phyloP scores from a whole-genome alignment of 2,797 vertebrate species.

The Onychomys leucogaster region DNA sequence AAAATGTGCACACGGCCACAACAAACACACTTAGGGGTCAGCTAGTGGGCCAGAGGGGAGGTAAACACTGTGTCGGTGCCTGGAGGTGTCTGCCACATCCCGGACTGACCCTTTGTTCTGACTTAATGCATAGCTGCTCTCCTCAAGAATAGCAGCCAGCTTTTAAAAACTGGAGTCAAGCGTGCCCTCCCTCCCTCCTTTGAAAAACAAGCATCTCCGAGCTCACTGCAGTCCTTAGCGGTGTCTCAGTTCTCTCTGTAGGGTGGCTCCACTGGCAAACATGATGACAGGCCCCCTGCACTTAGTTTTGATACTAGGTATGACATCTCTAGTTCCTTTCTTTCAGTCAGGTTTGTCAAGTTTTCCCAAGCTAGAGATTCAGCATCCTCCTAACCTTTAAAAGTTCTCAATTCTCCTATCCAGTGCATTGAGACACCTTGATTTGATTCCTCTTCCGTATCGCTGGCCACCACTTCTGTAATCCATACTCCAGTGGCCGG shows the following conservation, averaged over 20 bases:
- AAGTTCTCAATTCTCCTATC: neutral
- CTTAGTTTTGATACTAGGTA: neutral
- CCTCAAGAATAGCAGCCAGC: neutral
- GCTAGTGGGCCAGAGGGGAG: too few species aligned
- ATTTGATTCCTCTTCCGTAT: neutral
- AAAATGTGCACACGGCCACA: neutral
- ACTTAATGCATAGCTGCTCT: neutral
- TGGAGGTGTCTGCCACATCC: neutral
- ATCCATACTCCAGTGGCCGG: neutral
- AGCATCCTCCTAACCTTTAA: neutral
- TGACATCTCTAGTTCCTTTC: neutral
- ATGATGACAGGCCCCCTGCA: neutral
- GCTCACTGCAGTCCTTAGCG: neutral
- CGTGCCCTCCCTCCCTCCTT: neutral
- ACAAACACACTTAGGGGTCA: neutral
- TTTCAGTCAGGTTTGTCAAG: neutral
- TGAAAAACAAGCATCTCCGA: neutral
- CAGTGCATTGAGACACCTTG: neutral
- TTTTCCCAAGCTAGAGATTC: slow-evolving; percentile 13
- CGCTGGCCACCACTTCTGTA: neutral
- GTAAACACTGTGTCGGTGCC: neutral
- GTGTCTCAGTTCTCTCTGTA: neutral
- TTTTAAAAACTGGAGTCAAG: neutral
- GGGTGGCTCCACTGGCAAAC: neutral
- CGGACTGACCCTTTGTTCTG: neutral